Percentiles rank a stretch among this genome's conserved stretches.
These are phyloP conservation scores for Sericinus montela DNA, from an alignment of 2,888 invertebrate genomes.

Conservation along the genomic window DNA sequence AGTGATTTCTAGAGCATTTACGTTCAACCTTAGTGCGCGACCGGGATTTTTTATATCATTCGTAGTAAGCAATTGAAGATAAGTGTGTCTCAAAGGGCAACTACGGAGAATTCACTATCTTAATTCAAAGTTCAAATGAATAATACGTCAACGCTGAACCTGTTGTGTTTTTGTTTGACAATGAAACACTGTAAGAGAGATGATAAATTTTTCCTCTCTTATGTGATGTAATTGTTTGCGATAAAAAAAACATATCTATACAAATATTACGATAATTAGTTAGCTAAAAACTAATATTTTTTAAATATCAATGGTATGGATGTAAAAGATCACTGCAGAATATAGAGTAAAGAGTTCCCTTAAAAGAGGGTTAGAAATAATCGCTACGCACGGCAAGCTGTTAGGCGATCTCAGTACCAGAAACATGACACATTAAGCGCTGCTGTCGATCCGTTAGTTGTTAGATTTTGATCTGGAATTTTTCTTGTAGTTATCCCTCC, in stretches of 20 bases:
- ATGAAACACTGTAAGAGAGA: conserved; percentile 18
- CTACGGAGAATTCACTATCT: conserved; percentile 22
- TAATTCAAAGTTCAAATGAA: conserved; percentile 24
- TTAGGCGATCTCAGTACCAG: too few relatives aligned
- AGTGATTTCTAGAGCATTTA: background rate
- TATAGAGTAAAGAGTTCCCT: too few relatives aligned
- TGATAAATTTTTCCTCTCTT: background rate
- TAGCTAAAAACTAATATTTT: too few relatives aligned
- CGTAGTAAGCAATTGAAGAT: conserved; percentile 29
- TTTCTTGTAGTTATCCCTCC: too few relatives aligned
- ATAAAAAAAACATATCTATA: background rate
- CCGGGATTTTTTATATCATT: conserved; percentile 32
- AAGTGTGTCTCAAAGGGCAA: conserved; percentile 46
- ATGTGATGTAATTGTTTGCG: conserved; percentile 1
- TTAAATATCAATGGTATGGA: too few relatives aligned
- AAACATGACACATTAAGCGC: too few relatives aligned
- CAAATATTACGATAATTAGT: background rate
- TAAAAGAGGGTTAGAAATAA: too few relatives aligned
- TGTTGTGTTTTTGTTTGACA: conserved; percentile 18
- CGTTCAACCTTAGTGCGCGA: conserved; percentile 8
- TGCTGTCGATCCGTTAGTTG: too few relatives aligned
- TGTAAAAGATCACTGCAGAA: too few relatives aligned
- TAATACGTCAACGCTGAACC: conserved; percentile 34
- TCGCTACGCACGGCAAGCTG: too few relatives aligned
- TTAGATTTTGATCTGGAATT: too few relatives aligned